Conservation (phyloP, 2,113 vertebrate genomes). For the Nanorana parkeri region DNA sequence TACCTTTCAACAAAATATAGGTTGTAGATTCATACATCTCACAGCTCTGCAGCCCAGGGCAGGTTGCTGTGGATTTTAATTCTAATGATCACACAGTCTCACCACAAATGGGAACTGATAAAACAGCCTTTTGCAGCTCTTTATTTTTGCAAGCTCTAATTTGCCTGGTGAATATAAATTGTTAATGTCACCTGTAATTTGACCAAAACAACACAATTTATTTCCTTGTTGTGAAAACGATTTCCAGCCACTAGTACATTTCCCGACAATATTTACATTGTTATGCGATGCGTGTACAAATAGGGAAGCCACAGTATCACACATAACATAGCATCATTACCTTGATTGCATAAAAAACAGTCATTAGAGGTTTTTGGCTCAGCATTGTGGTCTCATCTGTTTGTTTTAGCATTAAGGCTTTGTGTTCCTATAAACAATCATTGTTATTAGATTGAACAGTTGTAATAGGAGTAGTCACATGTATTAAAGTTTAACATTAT, state of each 20-base stretch:
- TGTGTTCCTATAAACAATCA: constrained; percentile 41
- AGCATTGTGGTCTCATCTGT: constrained; percentile 11
- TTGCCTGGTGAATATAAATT: neutral
- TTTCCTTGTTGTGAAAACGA: constrained; percentile 48
- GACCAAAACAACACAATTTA: constrained; percentile 40
- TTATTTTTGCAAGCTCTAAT: neutral
- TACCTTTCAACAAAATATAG: no score
- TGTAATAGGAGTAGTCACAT: constrained; percentile 42
- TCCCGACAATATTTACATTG: constrained; percentile 49
- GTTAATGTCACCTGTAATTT: constrained; percentile 38
- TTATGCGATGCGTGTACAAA: constrained; percentile 30
- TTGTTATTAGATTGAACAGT: constrained; percentile 49
- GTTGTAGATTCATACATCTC: no score
- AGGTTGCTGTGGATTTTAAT: no score
- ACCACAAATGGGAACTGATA: no score
- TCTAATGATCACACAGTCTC: no score
- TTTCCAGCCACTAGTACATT: constrained; percentile 47
- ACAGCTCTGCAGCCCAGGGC: no score
- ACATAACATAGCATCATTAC: constrained; percentile 27
- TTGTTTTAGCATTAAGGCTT: constrained; percentile 42
- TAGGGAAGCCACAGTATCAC: constrained; percentile 40
- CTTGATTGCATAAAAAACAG: constrained; percentile 45
- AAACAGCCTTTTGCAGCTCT: neutral
- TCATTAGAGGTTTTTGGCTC: constrained; percentile 23
- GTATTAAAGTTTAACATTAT: constrained; percentile 4